A percentile compares a stretch with the other conserved stretches of the same genome.
These are phyloP conservation scores for Chondrosia reniformis DNA, from an alignment of 37 sponge, comb jelly and placozoan genomes.

Conservation along the genomic window DNA sequence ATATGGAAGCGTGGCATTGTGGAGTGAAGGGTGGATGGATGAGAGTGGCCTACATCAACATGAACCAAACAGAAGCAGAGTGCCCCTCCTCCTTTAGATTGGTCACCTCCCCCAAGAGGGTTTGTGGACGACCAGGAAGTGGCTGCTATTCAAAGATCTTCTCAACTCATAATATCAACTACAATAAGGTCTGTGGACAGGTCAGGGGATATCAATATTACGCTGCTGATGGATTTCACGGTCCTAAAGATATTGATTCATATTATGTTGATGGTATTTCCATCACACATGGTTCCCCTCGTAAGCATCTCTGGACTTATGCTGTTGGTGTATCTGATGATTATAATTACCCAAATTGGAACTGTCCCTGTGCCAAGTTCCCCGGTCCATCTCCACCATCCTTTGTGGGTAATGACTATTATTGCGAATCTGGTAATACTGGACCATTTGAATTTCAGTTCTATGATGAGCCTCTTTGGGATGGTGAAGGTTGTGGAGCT, in stretches of 20 bases:
- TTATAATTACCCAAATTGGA: neutral
- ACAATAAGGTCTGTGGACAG: constrained; percentile 9
- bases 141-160: neutral
- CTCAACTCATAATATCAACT: neutral
- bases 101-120: neutral
- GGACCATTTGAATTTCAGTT: neutral
- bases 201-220: neutral
- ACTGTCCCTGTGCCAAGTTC: constrained; percentile 15
- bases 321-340: constrained; percentile 1
- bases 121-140: neutral
- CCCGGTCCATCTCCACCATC: constrained; percentile 16
- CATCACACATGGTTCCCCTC: constrained; percentile 14
- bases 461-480: constrained; percentile 6
- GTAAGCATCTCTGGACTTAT: constrained; percentile 15
- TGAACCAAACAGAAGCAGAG: neutral
- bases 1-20: neutral
- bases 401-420: constrained; percentile 15
- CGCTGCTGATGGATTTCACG: neutral
- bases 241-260: neutral
- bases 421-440: neutral
- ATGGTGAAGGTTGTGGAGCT: neutral
- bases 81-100: neutral
- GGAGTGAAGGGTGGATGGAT: constrained; percentile 18
- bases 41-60: constrained; percentile 25
- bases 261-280: constrained; percentile 22